These are phyloP conservation scores for Tyria jacobaeae DNA, from an alignment of 2,888 invertebrate genomes.

Conservation along the genomic window DNA sequence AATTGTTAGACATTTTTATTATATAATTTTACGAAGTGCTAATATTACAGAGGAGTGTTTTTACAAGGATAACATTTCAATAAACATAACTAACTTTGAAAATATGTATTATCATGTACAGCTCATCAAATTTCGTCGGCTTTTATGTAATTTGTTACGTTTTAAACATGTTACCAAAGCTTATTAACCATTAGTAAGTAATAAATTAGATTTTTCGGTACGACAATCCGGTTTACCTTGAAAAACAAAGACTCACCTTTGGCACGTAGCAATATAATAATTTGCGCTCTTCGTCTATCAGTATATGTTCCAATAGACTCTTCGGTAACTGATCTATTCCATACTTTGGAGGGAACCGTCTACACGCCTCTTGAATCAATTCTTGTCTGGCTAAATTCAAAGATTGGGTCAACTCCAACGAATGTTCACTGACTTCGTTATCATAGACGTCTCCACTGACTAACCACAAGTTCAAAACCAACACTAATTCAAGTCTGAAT, in stretches of 20 bases:
- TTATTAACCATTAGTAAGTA: slow-evolving; percentile 3
- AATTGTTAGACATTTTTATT: no score
- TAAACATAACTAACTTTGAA: not conserved
- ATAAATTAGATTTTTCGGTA: slow-evolving; percentile 11
- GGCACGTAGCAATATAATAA: slow-evolving; percentile 97
- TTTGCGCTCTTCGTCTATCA: slow-evolving; percentile 94
- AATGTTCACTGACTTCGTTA: slow-evolving; percentile 67
- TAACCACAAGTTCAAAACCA: slow-evolving; percentile 64
- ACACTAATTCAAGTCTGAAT: slow-evolving; percentile 59
- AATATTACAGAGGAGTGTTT: no score
- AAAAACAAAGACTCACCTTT: slow-evolving; percentile 88
- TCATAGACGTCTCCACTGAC: slow-evolving; percentile 67
- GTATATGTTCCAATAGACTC: slow-evolving; percentile 91
- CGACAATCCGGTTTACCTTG: slow-evolving; percentile 59
- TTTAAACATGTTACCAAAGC: not conserved
- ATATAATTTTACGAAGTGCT: no score
- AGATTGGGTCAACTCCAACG: slow-evolving; percentile 87
- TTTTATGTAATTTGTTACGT: not conserved
- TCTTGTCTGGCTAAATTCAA: slow-evolving; percentile 88
- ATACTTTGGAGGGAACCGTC: slow-evolving; percentile 76
- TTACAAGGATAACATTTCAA: not conserved
- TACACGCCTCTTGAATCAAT: slow-evolving; percentile 87
- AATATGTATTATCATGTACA: not conserved
- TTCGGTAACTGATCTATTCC: slow-evolving; percentile 80
- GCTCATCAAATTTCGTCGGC: not conserved